Percentiles rank a stretch among this genome's conserved stretches.
These are phyloP conservation scores for Coelogynopora nodosa DNA, from an alignment of 2,888 invertebrate species.

Conservation along the genomic window DNA sequence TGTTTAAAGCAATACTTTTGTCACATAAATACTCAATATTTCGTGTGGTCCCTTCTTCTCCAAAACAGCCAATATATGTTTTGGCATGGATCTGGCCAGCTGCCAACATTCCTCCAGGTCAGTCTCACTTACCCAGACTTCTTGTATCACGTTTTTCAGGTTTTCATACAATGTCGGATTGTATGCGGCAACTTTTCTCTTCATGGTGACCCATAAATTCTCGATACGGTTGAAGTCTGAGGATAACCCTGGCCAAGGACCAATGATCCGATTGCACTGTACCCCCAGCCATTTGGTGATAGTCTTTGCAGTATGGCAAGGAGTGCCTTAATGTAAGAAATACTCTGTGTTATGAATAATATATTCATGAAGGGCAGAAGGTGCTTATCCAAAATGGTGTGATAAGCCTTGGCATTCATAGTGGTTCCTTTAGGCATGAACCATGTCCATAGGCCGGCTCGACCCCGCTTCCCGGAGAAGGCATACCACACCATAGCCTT, in stretches of 20 bases:
- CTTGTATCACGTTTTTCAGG: not conserved
- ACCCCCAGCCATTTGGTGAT: too few species aligned
- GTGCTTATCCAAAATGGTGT: not conserved
- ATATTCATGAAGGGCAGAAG: not conserved
- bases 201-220: not conserved
- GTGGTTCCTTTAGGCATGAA: not conserved
- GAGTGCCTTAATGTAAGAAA: too few species aligned
- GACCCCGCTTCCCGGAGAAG: not conserved
- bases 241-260: not conserved
- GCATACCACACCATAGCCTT: not conserved
- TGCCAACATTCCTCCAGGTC: not conserved
- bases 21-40: not conserved
- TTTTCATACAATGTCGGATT: not conserved
- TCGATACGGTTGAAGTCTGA: not conserved
- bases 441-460: not conserved
- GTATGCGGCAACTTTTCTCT: too few species aligned
- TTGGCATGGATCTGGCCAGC: not conserved
- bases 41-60: not conserved
- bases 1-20: not conserved
- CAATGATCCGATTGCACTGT: too few species aligned
- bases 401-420: not conserved
- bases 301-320: too few species aligned
- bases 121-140: not conserved
- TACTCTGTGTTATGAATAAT: too few species aligned
- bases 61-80: not conserved